These are phyloP conservation scores for Paramormyrops kingsleyae DNA, from an alignment of 2,113 vertebrate species.

Conservation along the genomic window DNA sequence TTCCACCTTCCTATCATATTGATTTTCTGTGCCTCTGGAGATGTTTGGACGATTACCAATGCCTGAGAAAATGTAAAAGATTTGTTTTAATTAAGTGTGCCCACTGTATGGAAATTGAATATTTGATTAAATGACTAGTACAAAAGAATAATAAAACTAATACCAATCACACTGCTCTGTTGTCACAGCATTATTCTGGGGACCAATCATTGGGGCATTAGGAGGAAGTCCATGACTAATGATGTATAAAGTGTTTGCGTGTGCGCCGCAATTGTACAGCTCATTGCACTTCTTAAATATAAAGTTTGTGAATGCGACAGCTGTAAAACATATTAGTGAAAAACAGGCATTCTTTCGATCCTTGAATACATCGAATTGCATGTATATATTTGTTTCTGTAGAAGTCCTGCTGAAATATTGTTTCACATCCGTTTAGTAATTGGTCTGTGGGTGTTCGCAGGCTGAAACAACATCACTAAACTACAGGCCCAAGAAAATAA, in stretches of 20 bases:
- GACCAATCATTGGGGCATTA: neutral
- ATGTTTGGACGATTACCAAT: conserved; percentile 56
- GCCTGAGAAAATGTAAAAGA: conserved; percentile 65
- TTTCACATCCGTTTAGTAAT: neutral
- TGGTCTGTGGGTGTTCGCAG: conserved; percentile 36
- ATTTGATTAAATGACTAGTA: conserved; percentile 59
- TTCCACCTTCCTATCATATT: conserved; percentile 60
- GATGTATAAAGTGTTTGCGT: neutral
- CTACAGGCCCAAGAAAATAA: conserved; percentile 58
- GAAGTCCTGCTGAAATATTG: neutral
- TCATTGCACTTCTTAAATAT: neutral
- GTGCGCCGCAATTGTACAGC: neutral
- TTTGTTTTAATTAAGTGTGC: conserved; percentile 72
- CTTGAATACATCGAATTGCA: neutral
- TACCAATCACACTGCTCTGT: conserved; percentile 32
- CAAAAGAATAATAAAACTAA: conserved; percentile 58
- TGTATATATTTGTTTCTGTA: neutral
- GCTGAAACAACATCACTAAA: conserved; percentile 71
- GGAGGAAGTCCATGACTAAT: neutral
- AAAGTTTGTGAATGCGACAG: neutral
- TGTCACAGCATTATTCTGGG: conserved; percentile 1
- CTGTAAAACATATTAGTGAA: neutral
- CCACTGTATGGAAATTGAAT: conserved; percentile 66
- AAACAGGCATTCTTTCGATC: neutral
- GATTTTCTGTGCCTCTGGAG: conserved; percentile 55